Conservation (phyloP, 2,113 vertebrate genomes). For the Clinocottus analis region DNA sequence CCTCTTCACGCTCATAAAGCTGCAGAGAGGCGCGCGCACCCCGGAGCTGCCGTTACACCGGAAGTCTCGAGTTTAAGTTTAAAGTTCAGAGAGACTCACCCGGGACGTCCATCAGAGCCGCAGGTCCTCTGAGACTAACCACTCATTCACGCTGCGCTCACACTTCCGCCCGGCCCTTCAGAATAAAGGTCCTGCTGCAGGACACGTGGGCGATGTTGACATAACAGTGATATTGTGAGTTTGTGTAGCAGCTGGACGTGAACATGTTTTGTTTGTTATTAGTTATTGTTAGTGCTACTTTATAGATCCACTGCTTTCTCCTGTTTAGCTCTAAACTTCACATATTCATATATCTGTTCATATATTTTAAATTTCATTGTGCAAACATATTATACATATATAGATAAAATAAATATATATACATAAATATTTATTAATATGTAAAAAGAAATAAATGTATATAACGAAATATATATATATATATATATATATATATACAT, state of each 20-base stretch:
- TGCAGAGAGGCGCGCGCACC: neutral
- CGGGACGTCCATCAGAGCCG: constrained; percentile 51
- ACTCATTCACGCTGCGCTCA: neutral
- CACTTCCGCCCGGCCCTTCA: constrained; percentile 52
- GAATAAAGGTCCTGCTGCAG: constrained; percentile 31
- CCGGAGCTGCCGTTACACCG: neutral
- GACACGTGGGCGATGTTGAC: neutral
- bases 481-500: too few relatives aligned
- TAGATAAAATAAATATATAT: too few relatives aligned
- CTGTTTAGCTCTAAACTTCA: neutral
- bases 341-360: neutral
- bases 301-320: too few relatives aligned
- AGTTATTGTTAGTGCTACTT: too few relatives aligned
- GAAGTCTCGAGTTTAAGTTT: neutral
- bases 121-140: neutral
- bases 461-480: too few relatives aligned
- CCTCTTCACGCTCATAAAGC: neutral
- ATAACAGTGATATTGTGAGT: neutral
- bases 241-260: neutral
- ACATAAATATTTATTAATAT: too few relatives aligned
- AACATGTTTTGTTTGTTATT: neutral
- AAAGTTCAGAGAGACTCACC: constrained; percentile 54
- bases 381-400: too few relatives aligned
- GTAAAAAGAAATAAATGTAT: too few relatives aligned
- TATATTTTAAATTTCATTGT: neutral